phyloP scores from a whole-genome alignment of 2,888 invertebrate genomes.

The Andrena chrysosceles region DNA sequence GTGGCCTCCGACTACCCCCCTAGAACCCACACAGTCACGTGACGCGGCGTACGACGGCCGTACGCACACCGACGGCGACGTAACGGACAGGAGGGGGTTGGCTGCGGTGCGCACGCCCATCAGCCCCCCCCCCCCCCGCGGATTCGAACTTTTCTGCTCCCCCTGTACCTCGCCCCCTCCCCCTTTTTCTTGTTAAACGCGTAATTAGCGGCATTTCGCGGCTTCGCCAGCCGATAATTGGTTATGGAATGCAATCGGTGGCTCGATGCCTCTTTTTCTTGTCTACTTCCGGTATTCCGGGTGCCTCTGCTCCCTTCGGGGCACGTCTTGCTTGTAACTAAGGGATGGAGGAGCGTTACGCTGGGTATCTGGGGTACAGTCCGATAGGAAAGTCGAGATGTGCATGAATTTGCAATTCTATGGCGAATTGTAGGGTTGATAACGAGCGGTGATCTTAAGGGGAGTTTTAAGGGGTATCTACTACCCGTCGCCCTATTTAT shows the following conservation, averaged over 20 bases:
- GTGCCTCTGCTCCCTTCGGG: background rate
- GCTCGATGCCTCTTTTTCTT: conserved; percentile 5
- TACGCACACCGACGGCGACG: conserved; percentile 30
- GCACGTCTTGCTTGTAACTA: conserved; percentile 6
- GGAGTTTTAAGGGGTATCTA: too few relatives aligned
- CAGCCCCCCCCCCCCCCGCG: conserved; percentile 61
- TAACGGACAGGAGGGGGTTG: conserved; percentile 45
- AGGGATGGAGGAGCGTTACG: background rate
- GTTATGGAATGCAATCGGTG: conserved; percentile 52
- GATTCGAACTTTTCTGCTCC: conserved; percentile 57
- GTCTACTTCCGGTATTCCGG: conserved; percentile 1
- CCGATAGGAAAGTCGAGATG: too few relatives aligned
- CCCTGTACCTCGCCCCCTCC: conserved; percentile 21
- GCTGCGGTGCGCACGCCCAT: conserved; percentile 54
- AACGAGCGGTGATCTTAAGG: too few relatives aligned
- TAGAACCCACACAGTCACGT: conserved; percentile 58
- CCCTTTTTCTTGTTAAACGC: conserved; percentile 57
- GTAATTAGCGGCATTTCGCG: conserved; percentile 65
- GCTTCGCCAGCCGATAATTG: conserved; percentile 45
- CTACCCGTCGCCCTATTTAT: too few relatives aligned
- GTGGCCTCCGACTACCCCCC: conserved; percentile 78
- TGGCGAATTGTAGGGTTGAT: too few relatives aligned
- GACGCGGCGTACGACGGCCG: conserved; percentile 25
- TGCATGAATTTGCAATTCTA: too few relatives aligned
- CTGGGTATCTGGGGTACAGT: too few relatives aligned